phyloP scores from a whole-genome alignment of 2,113 vertebrate species.

The Butorides virescens region DNA sequence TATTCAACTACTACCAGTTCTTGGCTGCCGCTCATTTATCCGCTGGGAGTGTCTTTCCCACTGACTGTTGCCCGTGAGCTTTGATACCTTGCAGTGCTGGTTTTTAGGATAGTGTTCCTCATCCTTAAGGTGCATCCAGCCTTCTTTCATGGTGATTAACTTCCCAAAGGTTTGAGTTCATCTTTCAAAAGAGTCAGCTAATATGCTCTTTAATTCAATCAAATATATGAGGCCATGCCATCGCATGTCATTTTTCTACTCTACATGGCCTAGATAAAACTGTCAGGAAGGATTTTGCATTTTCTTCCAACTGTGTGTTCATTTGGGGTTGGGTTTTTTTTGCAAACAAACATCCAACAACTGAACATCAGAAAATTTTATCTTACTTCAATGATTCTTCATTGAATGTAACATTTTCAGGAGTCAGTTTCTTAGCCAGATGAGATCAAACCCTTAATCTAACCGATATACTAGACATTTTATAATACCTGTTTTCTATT shows the following conservation, averaged over 20 bases:
- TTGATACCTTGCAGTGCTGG: not conserved
- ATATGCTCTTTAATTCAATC: not conserved
- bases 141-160: not conserved
- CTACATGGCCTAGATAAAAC: not conserved
- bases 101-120: not conserved
- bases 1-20: not conserved
- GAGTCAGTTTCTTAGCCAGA: not conserved
- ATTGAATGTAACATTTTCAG: not conserved
- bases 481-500: not conserved
- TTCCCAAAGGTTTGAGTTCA: not conserved
- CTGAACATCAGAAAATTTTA: not conserved
- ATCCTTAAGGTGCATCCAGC: not conserved
- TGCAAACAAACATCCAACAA: not conserved
- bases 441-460: not conserved
- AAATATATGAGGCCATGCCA: not conserved
- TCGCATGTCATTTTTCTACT: not conserved
- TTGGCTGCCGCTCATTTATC: not conserved
- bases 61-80: not conserved
- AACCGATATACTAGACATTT: not conserved
- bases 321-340: not conserved
- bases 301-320: not conserved
- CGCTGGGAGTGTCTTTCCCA: not conserved
- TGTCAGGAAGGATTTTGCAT: not conserved
- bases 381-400: not conserved
- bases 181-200: not conserved